Percentiles rank a stretch among this genome's conserved stretches.
Conservation (phyloP, 2,113 vertebrate species). For the Spea bombifrons region DNA sequence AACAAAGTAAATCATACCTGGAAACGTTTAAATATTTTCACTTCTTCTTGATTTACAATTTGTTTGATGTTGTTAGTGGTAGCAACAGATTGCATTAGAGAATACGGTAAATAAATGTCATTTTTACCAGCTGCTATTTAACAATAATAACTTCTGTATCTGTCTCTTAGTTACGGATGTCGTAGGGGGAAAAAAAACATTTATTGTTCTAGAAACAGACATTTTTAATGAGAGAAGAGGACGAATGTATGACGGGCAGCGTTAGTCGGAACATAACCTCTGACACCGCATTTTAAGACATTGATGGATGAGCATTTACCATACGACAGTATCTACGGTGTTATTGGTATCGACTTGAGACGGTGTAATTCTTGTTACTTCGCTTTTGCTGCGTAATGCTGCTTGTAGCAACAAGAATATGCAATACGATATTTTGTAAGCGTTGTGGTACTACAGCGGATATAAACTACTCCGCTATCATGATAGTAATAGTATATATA, state of each 20-base stretch:
- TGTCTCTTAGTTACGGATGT: background rate
- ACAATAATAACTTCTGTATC: background rate
- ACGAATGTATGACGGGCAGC: background rate
- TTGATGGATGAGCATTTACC: background rate
- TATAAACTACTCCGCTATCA: too few species aligned
- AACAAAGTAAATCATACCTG: slow-evolving; percentile 5
- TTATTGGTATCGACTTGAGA: too few species aligned
- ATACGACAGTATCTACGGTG: background rate
- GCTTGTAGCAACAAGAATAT: too few species aligned
- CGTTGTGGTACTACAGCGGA: too few species aligned
- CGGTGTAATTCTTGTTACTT: too few species aligned
- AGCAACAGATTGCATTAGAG: background rate
- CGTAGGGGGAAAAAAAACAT: background rate
- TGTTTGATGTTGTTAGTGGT: background rate
- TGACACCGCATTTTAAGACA: background rate
- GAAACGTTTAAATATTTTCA: slow-evolving; percentile 6
- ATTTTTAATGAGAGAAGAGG: background rate
- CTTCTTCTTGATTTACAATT: background rate
- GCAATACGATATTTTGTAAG: too few species aligned
- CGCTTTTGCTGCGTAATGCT: too few species aligned
- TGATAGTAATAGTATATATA: too few species aligned
- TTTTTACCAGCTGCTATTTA: background rate
- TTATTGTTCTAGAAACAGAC: background rate
- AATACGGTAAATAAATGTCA: background rate
- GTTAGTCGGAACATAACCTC: background rate